Percentiles rank a stretch among this genome's conserved stretches.
Evolutionary conservation across 2,797 vertebrate species (phyloP).

Genomic region (Oreochromis grahami): DNA sequence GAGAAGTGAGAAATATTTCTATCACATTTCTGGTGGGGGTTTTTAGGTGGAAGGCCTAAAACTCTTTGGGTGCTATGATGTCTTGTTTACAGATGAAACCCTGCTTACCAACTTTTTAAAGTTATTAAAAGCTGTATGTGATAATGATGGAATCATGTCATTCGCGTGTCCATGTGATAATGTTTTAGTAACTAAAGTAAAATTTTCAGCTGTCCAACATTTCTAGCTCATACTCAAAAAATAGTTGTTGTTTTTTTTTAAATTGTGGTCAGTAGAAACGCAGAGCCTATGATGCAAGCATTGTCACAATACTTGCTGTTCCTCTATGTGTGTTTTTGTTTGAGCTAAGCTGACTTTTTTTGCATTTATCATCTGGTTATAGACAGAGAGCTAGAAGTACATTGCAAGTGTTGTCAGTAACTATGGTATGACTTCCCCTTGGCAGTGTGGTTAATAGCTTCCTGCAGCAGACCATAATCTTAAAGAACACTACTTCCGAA

Average conservation of each 20-base stretch:
- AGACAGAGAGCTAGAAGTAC: background rate
- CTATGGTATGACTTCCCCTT: background rate
- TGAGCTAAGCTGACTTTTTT: background rate
- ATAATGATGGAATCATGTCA: background rate
- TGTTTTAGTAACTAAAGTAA: background rate
- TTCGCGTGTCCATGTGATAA: background rate
- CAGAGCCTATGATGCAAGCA: background rate
- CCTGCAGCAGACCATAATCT: background rate
- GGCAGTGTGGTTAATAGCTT: background rate
- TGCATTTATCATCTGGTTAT: background rate
- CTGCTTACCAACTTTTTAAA: background rate
- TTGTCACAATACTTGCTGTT: background rate
- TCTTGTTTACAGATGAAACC: background rate
- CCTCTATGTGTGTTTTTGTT: background rate
- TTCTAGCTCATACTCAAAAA: background rate
- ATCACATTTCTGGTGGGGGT: accelerated
- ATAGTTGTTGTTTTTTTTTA: accelerated
- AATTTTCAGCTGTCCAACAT: background rate
- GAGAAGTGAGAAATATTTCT: background rate
- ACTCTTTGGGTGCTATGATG: background rate
- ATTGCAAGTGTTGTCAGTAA: background rate
- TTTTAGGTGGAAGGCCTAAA: background rate
- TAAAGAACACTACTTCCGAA: background rate
- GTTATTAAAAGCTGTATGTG: background rate
- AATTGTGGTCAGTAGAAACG: background rate